Conservation (phyloP, 2,888 invertebrate genomes). For the Sphaerophoria taeniata region DNA sequence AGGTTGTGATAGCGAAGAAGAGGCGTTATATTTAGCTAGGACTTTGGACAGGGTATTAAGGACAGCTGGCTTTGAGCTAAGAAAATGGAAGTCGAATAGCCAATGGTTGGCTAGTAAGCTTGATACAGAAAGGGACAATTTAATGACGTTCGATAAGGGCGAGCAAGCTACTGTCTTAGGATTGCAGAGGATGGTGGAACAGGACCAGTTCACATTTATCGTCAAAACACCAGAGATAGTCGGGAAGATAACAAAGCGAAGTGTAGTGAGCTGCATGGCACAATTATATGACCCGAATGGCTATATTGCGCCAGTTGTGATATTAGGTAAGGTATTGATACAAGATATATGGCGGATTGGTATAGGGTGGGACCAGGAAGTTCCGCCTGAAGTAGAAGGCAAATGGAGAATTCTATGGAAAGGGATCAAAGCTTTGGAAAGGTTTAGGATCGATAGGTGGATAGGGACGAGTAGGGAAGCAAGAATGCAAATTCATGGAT, state of each 20-base stretch:
- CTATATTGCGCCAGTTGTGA: too few relatives aligned
- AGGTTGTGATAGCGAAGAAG: slow-evolving; percentile 7
- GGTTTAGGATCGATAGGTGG: too few relatives aligned
- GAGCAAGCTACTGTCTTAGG: slow-evolving; percentile 24
- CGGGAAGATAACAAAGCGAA: too few relatives aligned
- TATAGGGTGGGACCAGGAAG: slow-evolving; percentile 19
- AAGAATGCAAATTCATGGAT: too few relatives aligned
- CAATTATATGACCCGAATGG: too few relatives aligned
- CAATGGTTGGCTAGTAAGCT: background rate
- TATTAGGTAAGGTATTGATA: slow-evolving; percentile 26
- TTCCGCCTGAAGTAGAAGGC: background rate
- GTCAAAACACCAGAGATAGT: too few relatives aligned
- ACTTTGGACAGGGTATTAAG: background rate
- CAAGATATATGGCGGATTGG: slow-evolving; percentile 36
- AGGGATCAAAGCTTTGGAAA: too few relatives aligned
- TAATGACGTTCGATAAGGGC: background rate
- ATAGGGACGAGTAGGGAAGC: too few relatives aligned
- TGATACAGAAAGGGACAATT: background rate
- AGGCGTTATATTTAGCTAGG: background rate
- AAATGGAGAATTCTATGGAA: too few relatives aligned
- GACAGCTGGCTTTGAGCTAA: background rate
- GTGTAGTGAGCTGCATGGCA: too few relatives aligned
- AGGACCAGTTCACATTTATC: slow-evolving; percentile 27
- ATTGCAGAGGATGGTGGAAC: slow-evolving; percentile 16
- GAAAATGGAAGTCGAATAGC: slow-evolving; percentile 8